A percentile compares a stretch with the other conserved stretches of the same genome.
Evolutionary conservation across 2,888 invertebrate species (phyloP).

Genomic region (Eupithecia dodoneata): DNA sequence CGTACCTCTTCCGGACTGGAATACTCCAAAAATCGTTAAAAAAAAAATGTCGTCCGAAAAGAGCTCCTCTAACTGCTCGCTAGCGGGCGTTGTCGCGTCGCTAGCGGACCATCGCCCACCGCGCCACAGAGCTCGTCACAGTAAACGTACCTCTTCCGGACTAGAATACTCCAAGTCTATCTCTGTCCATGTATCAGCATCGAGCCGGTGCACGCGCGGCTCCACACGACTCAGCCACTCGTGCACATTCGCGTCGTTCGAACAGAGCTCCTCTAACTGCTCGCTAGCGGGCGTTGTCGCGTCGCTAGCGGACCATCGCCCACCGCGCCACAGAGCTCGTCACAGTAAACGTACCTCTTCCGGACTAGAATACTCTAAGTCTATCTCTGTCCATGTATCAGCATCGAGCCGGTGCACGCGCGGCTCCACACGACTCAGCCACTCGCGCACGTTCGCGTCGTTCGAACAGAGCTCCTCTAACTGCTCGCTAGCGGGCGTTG

Average conservation of each 20-base stretch:
- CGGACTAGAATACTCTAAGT: constrained; percentile 87
- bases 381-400: constrained; percentile 90
- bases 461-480: constrained; percentile 68
- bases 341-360: constrained; percentile 34
- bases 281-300: constrained; percentile 65
- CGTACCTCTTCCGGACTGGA: no score
- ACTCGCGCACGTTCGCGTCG: constrained; percentile 73
- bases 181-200: constrained; percentile 88
- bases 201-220: constrained; percentile 53
- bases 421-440: constrained; percentile 65
- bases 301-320: constrained; percentile 57
- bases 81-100: constrained; percentile 64
- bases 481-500: constrained; percentile 64
- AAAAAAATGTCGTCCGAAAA: no score
- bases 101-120: constrained; percentile 49
- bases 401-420: constrained; percentile 56
- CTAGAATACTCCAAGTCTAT: constrained; percentile 88
- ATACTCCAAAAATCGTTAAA: no score
- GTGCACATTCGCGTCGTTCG: constrained; percentile 68
- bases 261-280: constrained; percentile 68
- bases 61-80: constrained; percentile 70
- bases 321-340: no score
- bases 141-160: constrained; percentile 60
- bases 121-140: no score
- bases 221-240: constrained; percentile 72